Conservation (phyloP, 2,888 invertebrate species). For the Ischnus inquisitorius region DNA sequence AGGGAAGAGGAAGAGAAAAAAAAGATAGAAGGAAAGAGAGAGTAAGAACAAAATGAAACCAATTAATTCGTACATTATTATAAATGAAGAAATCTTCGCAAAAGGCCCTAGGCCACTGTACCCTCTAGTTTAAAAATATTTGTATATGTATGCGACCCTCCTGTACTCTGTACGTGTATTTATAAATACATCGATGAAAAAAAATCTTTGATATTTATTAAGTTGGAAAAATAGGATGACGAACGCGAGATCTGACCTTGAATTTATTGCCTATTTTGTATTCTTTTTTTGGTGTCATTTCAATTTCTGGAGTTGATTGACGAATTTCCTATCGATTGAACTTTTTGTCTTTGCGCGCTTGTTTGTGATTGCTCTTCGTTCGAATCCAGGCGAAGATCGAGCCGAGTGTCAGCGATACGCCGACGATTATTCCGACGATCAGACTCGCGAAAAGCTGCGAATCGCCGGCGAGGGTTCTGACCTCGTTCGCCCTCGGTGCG, state of each 20-base stretch:
- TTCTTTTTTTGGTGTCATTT: background rate
- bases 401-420: slow-evolving; percentile 49
- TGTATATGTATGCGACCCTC: slow-evolving; percentile 83
- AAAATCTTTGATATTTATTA: slow-evolving; percentile 44
- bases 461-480: slow-evolving; percentile 78
- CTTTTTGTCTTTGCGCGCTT: slow-evolving; percentile 62
- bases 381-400: slow-evolving; percentile 29
- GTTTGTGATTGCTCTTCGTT: slow-evolving; percentile 34
- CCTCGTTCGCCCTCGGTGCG: slow-evolving; percentile 67
- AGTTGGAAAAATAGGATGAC: background rate
- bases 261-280: background rate
- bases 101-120: slow-evolving; percentile 79
- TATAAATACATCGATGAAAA: slow-evolving; percentile 84
- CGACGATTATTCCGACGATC: slow-evolving; percentile 77
- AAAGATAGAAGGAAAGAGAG: too few relatives aligned
- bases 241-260: background rate
- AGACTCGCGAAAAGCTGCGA: slow-evolving; percentile 78
- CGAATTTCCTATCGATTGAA: slow-evolving; percentile 58
- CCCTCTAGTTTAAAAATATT: slow-evolving; percentile 81
- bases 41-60: slow-evolving; percentile 7
- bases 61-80: slow-evolving; percentile 64
- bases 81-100: slow-evolving; percentile 75
- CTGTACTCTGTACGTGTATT: slow-evolving; percentile 84
- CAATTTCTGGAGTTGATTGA: background rate
- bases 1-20: slow-evolving; percentile 50